Evolutionary conservation across 2,888 invertebrate species (phyloP).

Genomic region (Cataglyphis rosenhaueri): DNA sequence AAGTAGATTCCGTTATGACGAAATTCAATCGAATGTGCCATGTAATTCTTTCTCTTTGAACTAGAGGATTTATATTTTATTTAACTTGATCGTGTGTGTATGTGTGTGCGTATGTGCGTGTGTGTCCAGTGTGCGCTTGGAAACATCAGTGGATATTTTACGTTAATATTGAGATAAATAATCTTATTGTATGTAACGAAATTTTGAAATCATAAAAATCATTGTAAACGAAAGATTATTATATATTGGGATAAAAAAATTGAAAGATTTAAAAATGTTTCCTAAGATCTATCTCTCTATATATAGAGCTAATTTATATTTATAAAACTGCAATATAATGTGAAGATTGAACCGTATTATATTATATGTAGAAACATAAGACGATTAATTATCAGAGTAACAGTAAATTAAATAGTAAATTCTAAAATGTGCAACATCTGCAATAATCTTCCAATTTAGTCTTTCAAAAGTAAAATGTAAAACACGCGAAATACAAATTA

Average conservation of each 20-base stretch:
- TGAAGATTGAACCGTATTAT: not conserved
- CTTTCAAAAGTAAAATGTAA: not conserved
- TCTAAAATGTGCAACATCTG: conserved; percentile 11
- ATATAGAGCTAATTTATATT: not conserved
- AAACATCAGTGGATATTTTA: not conserved
- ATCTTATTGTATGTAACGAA: not conserved
- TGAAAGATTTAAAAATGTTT: not conserved
- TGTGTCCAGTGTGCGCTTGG: not conserved
- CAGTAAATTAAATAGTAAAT: not conserved
- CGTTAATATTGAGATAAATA: not conserved
- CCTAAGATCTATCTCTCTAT: not conserved
- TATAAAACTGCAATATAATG: conserved; percentile 10
- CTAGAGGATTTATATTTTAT: conserved; percentile 1
- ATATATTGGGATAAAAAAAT: not conserved
- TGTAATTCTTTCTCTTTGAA: not conserved
- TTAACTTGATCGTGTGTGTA: conserved; percentile 1
- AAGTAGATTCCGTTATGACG: not conserved
- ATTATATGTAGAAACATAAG: not conserved
- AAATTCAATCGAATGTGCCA: conserved; percentile 13
- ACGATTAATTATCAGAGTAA: not conserved
- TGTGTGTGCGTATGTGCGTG: not conserved
- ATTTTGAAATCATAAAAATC: not conserved
- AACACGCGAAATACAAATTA: not conserved
- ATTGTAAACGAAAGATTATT: not conserved
- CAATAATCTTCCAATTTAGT: conserved; percentile 24